These are phyloP conservation scores for Tenthredo livida DNA, from an alignment of 2,888 invertebrate genomes.

Conservation along the genomic window DNA sequence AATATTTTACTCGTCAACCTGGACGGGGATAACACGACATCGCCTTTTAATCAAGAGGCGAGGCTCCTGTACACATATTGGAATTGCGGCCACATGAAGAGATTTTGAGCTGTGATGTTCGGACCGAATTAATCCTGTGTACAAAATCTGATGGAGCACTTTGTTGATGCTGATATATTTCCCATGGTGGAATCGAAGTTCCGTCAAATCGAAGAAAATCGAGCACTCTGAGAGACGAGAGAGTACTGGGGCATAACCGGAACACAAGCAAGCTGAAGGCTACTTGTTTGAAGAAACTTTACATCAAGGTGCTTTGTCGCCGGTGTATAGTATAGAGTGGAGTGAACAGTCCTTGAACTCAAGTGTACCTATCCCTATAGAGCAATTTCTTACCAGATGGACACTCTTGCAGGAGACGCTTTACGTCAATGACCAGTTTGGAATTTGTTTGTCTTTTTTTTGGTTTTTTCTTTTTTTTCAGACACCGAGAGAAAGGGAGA, in stretches of 20 bases:
- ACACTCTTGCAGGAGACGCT: neutral
- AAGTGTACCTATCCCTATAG: constrained; percentile 61
- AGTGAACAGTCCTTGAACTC: constrained; percentile 67
- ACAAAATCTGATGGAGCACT: neutral
- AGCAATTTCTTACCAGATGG: constrained; percentile 28
- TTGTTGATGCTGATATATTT: neutral
- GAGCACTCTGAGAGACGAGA: neutral
- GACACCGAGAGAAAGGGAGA: neutral
- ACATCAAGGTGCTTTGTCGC: constrained; percentile 67
- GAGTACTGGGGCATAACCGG: constrained; percentile 38
- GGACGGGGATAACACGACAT: neutral
- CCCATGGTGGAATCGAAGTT: neutral
- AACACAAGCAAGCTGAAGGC: constrained; percentile 58
- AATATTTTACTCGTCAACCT: neutral
- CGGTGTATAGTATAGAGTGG: constrained; percentile 57
- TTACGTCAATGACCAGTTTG: neutral
- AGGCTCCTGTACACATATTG: neutral
- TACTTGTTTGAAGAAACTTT: constrained; percentile 69
- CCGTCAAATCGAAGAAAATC: neutral
- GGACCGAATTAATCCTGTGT: neutral
- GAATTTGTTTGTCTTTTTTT: neutral
- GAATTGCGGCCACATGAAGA: neutral
- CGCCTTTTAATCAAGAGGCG: neutral
- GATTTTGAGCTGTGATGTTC: neutral
- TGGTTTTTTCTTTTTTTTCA: constrained; percentile 27